Percentiles rank a stretch among this genome's conserved stretches.
phyloP scores from a whole-genome alignment of 2,113 vertebrate genomes.

The Oenanthe melanoleuca region DNA sequence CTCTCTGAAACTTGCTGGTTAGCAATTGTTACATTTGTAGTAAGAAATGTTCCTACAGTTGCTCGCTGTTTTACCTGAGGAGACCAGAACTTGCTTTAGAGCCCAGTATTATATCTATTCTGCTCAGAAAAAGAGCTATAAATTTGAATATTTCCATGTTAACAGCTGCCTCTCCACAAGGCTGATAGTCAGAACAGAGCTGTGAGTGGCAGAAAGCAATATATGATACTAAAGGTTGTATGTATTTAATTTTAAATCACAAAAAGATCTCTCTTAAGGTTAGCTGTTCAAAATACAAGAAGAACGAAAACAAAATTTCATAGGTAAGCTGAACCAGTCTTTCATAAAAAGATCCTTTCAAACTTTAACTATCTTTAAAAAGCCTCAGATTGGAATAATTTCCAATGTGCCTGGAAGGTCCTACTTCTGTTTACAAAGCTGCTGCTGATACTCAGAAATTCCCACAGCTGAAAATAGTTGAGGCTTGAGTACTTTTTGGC shows the following conservation, averaged over 20 bases:
- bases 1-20: neutral
- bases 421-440: neutral
- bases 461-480: constrained; percentile 22
- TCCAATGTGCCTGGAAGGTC: neutral
- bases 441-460: neutral
- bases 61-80: neutral
- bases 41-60: neutral
- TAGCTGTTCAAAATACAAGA: constrained; percentile 6
- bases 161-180: neutral
- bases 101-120: neutral
- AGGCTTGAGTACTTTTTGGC: constrained; percentile 11
- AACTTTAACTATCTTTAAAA: neutral
- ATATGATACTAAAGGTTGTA: neutral
- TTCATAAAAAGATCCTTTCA: constrained; percentile 24
- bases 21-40: neutral
- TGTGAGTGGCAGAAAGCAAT: neutral
- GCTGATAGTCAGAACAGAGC: neutral
- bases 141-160: neutral
- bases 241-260: neutral
- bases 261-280: neutral
- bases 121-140: neutral
- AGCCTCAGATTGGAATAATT: neutral
- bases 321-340: neutral
- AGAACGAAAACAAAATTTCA: neutral
- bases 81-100: neutral